phyloP scores from a whole-genome alignment of 2,797 vertebrate species.

The Periparus ater region DNA sequence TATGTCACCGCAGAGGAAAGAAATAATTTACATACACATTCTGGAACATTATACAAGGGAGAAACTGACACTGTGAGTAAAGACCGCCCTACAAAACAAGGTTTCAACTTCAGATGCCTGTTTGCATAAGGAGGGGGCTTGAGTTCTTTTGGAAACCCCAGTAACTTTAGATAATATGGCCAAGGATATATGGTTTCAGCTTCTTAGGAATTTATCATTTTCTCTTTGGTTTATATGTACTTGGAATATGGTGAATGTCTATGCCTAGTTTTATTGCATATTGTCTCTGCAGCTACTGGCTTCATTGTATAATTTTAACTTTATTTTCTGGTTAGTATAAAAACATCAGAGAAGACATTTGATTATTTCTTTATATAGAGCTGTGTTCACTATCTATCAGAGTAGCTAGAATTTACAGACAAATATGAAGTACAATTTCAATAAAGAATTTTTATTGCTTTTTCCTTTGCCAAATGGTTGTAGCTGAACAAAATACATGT shows the following conservation, averaged over 20 bases:
- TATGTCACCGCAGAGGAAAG: not conserved
- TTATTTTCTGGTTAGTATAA: not conserved
- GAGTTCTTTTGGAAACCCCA: not conserved
- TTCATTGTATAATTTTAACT: not conserved
- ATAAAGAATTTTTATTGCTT: not conserved
- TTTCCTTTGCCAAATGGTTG: not conserved
- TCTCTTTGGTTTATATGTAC: not conserved
- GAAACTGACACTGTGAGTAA: not conserved
- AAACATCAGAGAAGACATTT: slow-evolving; percentile 1
- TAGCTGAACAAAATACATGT: not conserved
- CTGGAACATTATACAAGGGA: not conserved
- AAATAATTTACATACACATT: not conserved
- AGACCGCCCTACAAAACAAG: not conserved
- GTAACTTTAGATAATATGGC: not conserved
- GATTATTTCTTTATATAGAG: not conserved
- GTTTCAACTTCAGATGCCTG: not conserved
- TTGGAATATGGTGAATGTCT: not conserved
- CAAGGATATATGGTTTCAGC: not conserved
- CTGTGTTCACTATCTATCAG: not conserved
- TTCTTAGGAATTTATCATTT: not conserved
- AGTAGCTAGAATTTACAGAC: not conserved
- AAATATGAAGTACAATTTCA: not conserved
- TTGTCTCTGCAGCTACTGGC: not conserved
- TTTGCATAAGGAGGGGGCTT: not conserved
- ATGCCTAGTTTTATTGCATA: not conserved